Base-by-base conservation (phyloP, 1,140 invertebrate genomes). In the Lasioglossum baleicum region DNA sequence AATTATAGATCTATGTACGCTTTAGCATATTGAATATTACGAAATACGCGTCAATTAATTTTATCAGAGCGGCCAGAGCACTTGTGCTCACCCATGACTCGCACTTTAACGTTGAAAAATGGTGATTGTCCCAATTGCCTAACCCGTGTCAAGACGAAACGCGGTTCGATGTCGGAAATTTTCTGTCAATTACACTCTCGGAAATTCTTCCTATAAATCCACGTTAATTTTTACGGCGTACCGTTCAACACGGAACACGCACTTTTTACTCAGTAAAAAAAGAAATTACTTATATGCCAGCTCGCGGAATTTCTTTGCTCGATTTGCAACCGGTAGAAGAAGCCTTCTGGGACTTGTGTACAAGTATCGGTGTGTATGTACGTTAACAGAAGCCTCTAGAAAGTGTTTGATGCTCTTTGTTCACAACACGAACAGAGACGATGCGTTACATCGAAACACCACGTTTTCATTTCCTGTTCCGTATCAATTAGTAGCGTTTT, bases 71-170 rank as follows among this genome's bases (percentile, higher is more conserved):
- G 60, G 35, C 35, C 44, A 26, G 56, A 60, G 31, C 17, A 26
- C 60, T 53, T 40, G 40, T 71, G 74, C 31, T 60, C 73, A 58
- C 53, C 48, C 69, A 22, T 73, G 63, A 81, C 63, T 68, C 68
- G 70, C 70, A 69, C 67, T 83, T 70, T 80, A 81, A 68, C 61
- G 81, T 56, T 67, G 73, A 83, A 86, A 83, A 78, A 83, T 83
- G 83, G 84, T 80, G 77, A 77, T 80, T 72, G 31, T 67, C n/a
- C 40, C 56, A 72, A 84, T 81, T 76, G 53, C 53, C 13, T 64
- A 64, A 15, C 78, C 61, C 58, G 58, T 76, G 73, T 68, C 73
- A 75, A 56, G 75, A 75, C 44, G 8, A 60, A 81, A 71, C 53
- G 67, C 44, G 40, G 58, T 48, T 75, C 44, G 63, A 76, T 35